phyloP scores from a whole-genome alignment of 2,113 vertebrate genomes.

The Chaetodon auriga region DNA sequence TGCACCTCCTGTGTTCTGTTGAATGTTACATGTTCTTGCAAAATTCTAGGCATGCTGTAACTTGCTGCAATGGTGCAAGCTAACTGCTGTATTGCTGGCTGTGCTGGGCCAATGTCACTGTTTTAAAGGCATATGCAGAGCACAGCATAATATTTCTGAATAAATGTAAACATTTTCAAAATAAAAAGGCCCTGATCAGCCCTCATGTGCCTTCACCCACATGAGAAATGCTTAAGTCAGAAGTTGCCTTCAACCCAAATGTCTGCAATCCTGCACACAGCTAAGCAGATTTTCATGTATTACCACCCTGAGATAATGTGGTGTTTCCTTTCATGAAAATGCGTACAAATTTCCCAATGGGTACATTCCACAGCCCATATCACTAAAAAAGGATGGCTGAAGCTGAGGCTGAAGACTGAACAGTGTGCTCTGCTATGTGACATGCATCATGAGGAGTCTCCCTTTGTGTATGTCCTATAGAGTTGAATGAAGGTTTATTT shows the following conservation, averaged over 20 bases:
- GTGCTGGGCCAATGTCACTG: no score
- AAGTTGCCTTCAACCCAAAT: neutral
- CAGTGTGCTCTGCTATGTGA: neutral
- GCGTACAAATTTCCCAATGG: neutral
- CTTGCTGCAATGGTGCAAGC: neutral
- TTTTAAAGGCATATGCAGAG: neutral
- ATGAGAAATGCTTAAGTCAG: neutral
- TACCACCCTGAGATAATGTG: neutral
- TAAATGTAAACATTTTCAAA: neutral
- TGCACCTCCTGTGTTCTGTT: neutral
- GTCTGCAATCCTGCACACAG: neutral
- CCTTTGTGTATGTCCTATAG: no score
- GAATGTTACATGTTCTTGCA: conserved; percentile 23
- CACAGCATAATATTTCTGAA: neutral
- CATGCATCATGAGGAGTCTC: neutral
- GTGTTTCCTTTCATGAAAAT: neutral
- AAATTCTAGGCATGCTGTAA: conserved; percentile 8
- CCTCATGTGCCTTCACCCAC: neutral
- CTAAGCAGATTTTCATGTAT: neutral
- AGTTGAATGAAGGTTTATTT: neutral
- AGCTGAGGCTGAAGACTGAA: neutral
- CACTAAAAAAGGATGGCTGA: neutral
- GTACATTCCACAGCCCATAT: neutral
- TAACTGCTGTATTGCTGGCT: neutral
- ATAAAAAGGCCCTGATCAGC: neutral